A percentile compares a stretch with the other conserved stretches of the same genome.
Evolutionary conservation across 2,888 invertebrate genomes (phyloP).

Genomic region (Microchrysa polita): DNA sequence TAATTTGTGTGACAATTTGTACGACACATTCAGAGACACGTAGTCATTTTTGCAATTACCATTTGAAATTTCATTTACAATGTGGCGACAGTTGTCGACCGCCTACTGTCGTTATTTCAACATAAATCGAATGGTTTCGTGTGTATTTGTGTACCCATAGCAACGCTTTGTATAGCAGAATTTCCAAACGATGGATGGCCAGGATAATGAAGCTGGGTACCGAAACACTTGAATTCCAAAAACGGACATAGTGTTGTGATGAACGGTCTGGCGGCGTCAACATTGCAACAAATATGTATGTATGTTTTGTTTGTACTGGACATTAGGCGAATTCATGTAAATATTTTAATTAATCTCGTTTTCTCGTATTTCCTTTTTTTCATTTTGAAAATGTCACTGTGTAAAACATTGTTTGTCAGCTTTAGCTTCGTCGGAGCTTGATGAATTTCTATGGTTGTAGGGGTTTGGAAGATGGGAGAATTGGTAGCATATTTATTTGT

Average conservation of each 20-base stretch:
- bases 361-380: too few relatives aligned
- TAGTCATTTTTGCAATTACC: conserved; percentile 33
- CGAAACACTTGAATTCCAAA: conserved; percentile 12
- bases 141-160: too few relatives aligned
- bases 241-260: neutral
- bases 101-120: conserved; percentile 18
- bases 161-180: too few relatives aligned
- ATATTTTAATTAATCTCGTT: conserved; percentile 5
- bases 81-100: conserved; percentile 22
- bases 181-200: neutral
- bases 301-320: neutral
- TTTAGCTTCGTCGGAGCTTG: too few relatives aligned
- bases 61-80: conserved; percentile 34
- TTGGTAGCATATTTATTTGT: too few relatives aligned
- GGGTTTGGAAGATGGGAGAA: too few relatives aligned
- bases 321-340: neutral
- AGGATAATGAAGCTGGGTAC: conserved; percentile 16
- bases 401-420: too few relatives aligned
- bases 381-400: too few relatives aligned
- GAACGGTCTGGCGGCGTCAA: neutral
- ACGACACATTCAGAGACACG: conserved; percentile 6
- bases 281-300: neutral
- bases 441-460: too few relatives aligned
- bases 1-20: conserved; percentile 37
- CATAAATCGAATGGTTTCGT: conserved; percentile 24